phyloP scores from a whole-genome alignment of 2,113 vertebrate species.

The Vidua chalybeata region DNA sequence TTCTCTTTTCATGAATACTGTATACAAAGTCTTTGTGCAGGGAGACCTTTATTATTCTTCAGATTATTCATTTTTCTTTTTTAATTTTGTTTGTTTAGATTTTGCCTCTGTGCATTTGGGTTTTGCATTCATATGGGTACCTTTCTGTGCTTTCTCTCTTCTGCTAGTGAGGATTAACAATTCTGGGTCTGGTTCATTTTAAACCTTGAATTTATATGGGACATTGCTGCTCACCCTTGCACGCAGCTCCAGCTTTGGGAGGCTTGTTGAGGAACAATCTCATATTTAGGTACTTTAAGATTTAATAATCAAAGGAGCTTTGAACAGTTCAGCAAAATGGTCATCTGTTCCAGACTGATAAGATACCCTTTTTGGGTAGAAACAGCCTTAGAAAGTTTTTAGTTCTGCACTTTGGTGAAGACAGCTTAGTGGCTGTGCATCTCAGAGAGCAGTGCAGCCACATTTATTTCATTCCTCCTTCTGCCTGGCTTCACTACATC shows the following conservation, averaged over 20 bases:
- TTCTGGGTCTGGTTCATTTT: background rate
- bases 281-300: background rate
- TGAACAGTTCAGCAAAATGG: background rate
- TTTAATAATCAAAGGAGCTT: background rate
- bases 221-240: background rate
- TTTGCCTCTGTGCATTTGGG: background rate
- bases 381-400: background rate
- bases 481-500: background rate
- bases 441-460: background rate
- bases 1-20: background rate
- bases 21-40: background rate
- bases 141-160: background rate
- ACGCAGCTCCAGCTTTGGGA: background rate
- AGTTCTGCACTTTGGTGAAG: background rate
- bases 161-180: background rate
- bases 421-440: fast-evolving
- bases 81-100: background rate
- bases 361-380: background rate
- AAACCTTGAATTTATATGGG: background rate
- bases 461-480: background rate
- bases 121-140: background rate
- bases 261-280: background rate
- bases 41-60: background rate
- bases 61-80: background rate
- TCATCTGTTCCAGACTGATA: background rate